A percentile compares a stretch with the other conserved stretches of the same genome.
These are phyloP conservation scores for Apteryx mantelli DNA, from an alignment of 2,113 vertebrate genomes.

Conservation along the genomic window DNA sequence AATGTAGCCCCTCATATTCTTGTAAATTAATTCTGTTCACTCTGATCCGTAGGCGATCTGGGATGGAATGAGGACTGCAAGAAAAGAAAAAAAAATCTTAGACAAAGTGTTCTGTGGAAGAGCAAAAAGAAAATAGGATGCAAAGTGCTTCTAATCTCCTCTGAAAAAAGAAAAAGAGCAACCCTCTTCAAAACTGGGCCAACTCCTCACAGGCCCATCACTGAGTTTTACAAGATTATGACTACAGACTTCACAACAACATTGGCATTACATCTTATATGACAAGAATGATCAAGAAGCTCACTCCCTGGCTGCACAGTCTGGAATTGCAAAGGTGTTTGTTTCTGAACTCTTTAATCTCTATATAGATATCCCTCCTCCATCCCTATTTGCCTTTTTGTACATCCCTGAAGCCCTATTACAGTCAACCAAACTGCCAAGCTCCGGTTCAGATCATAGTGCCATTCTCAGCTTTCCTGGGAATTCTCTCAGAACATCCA, in stretches of 20 bases:
- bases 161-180: not conserved
- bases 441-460: not conserved
- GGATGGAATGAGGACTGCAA: conserved; percentile 91
- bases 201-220: not conserved
- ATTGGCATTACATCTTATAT: not conserved
- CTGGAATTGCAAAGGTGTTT: not conserved
- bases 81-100: conserved; percentile 64
- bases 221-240: not conserved
- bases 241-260: not conserved
- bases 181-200: not conserved
- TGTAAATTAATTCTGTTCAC: conserved; percentile 95
- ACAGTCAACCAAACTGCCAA: not conserved
- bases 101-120: not conserved
- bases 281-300: not conserved
- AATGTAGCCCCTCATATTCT: conserved; percentile 94
- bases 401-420: not conserved
- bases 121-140: not conserved
- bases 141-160: not conserved
- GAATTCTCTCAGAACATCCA: not conserved
- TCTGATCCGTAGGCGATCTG: conserved; percentile 92
- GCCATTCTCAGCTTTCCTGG: not conserved
- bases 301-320: not conserved
- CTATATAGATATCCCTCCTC: not conserved
- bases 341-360: not conserved
- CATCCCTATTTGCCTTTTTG: not conserved